Conservation (phyloP, 2,113 vertebrate species). For the Nanger granti region DNA sequence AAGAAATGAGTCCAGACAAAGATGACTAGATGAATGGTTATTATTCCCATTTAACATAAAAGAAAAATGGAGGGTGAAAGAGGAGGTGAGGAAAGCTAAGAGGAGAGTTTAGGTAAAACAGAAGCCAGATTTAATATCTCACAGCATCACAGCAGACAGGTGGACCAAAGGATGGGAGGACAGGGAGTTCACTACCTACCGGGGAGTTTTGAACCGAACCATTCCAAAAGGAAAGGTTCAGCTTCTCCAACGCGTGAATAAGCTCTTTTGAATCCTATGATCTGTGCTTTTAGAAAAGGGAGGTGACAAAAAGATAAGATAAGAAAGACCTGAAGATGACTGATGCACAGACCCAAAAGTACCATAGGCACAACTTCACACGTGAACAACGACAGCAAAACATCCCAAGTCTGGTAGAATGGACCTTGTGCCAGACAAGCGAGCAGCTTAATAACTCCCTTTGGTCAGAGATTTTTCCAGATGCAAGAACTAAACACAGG, state of each 20-base stretch:
- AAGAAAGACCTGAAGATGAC: background rate
- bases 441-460: slow-evolving; percentile 3
- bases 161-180: background rate
- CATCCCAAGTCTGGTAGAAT: background rate
- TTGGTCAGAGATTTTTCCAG: background rate
- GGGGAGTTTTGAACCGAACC: background rate
- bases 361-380: background rate
- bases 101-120: background rate
- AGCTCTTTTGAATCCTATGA: background rate
- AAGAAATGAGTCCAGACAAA: background rate
- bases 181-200: background rate
- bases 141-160: background rate
- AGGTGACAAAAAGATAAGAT: background rate
- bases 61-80: background rate
- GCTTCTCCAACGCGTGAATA: background rate
- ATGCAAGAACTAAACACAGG: slow-evolving; percentile 26
- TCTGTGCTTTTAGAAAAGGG: background rate
- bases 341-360: background rate
- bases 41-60: background rate
- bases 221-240: background rate
- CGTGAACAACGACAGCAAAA: background rate
- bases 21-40: background rate
- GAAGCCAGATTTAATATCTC: background rate
- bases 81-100: background rate
- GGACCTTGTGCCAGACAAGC: background rate